Base-by-base conservation (phyloP, 1,140 invertebrate genomes). In the Mya arenaria region DNA sequence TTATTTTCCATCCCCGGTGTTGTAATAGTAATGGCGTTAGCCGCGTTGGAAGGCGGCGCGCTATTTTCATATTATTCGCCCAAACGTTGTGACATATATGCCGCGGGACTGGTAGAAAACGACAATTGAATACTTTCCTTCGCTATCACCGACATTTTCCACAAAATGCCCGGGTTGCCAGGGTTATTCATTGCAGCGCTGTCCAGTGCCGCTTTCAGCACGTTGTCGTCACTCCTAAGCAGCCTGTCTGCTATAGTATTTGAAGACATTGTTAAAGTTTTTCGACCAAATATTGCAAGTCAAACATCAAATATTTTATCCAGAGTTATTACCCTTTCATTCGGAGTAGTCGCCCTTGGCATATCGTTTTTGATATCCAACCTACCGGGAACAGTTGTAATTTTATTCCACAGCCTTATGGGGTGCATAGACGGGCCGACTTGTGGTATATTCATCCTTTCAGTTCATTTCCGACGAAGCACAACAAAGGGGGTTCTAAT, bases 201-300 rank as follows among this genome's bases (percentile, higher is more conserved):
- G 6, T 75, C 48, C 23, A 75, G 72, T 63, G 72, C 72, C 1
- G 30, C 72, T 23, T 60, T 75, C 34, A 75, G 72, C 48, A 63
- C 72, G 30, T 30, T 75, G 34, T 75, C 72, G 23, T 75, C 72
- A 10, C 52, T n/a, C 32, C 37, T 75, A 13, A 63, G 72, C 56
- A 75, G 72, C 52, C 25, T 58, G n/a, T 75, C 72, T 5, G 72
- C 72, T 6, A 34, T 75, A 8, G 36, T 48, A 4, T 60, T 36
- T 41, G 72, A 75, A 75, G 72, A 75, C 28, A 30, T 75, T 23
- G 36, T 62, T 6, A 75, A 63, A 63, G 13, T 63, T 0, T 63
- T 32, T 0, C 52, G 28, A 17, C 32, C 56, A 63, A 1, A 63
- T 17, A 37, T 63, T 23, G 28, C 34, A 1, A 19, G 34, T 30